Conservation (phyloP, 2,113 vertebrate species). For the Brienomyrus longianalis region DNA sequence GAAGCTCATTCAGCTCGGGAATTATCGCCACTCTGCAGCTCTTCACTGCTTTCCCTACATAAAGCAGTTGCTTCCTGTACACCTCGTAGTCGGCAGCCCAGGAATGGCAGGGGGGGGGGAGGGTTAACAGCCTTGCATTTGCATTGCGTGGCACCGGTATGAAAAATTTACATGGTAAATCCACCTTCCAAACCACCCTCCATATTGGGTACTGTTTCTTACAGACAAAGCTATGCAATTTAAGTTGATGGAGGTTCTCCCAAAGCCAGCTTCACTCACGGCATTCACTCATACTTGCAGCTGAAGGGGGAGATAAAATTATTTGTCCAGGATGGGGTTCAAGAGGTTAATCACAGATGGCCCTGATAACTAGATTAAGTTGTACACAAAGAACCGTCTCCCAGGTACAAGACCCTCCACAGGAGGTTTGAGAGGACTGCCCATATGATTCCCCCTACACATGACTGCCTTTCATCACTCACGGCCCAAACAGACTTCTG, state of each 20-base stretch:
- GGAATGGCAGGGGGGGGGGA: constrained; percentile 17
- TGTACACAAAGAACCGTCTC: background rate
- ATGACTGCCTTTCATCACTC: background rate
- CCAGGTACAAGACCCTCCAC: background rate
- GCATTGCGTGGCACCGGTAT: constrained; percentile 42
- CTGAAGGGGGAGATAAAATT: constrained; percentile 4
- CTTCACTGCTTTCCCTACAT: background rate
- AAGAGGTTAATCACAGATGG: constrained; percentile 18
- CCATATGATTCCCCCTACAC: background rate
- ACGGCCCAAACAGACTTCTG: background rate
- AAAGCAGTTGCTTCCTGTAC: background rate
- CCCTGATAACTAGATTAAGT: background rate
- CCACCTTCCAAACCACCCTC: background rate
- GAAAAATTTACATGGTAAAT: constrained; percentile 58
- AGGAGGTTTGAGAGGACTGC: background rate
- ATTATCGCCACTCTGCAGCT: background rate
- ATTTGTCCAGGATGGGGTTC: background rate
- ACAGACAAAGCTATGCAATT: constrained; percentile 36
- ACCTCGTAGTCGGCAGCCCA: background rate
- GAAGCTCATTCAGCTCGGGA: constrained; percentile 22
- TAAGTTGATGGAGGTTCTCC: constrained; percentile 26
- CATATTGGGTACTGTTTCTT: background rate
- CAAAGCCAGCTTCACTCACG: constrained; percentile 13
- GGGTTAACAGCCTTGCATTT: constrained; percentile 62
- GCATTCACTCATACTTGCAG: constrained; percentile 12